Conservation (phyloP, 2,113 vertebrate genomes). For the Chrysemys picta region DNA sequence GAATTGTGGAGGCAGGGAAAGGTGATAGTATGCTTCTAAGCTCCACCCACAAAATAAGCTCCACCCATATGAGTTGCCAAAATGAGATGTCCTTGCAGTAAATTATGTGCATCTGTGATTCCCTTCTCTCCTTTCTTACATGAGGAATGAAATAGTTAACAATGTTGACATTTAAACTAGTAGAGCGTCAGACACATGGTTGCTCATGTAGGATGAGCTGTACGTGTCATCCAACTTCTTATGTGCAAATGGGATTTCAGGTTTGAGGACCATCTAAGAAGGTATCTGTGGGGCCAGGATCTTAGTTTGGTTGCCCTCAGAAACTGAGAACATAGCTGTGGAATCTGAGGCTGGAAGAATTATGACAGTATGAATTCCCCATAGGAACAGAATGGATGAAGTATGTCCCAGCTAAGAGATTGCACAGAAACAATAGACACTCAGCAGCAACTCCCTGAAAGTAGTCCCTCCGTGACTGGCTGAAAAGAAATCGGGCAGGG, state of each 20-base stretch:
- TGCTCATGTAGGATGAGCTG: too few species aligned
- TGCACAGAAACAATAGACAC: neutral
- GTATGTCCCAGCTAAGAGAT: neutral
- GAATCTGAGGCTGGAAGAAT: neutral
- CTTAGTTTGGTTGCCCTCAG: neutral
- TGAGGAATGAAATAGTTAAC: neutral
- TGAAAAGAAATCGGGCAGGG: neutral
- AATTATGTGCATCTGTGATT: neutral
- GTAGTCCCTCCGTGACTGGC: neutral
- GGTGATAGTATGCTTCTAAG: fast-evolving
- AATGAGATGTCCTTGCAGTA: fast-evolving
- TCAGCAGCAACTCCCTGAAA: neutral
- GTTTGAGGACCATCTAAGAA: neutral
- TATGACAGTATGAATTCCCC: neutral
- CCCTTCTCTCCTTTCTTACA: neutral
- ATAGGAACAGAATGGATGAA: neutral
- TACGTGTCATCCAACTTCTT: neutral
- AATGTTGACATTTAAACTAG: too few species aligned
- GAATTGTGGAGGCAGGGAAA: neutral
- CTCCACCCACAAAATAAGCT: fast-evolving
- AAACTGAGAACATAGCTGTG: neutral
- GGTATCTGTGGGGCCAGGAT: neutral
- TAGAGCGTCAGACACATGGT: too few species aligned
- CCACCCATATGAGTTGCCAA: fast-evolving
- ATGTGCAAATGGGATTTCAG: neutral